Evolutionary conservation across 1,140 invertebrate species (phyloP).

Genomic region (Cotesia typhae): DNA sequence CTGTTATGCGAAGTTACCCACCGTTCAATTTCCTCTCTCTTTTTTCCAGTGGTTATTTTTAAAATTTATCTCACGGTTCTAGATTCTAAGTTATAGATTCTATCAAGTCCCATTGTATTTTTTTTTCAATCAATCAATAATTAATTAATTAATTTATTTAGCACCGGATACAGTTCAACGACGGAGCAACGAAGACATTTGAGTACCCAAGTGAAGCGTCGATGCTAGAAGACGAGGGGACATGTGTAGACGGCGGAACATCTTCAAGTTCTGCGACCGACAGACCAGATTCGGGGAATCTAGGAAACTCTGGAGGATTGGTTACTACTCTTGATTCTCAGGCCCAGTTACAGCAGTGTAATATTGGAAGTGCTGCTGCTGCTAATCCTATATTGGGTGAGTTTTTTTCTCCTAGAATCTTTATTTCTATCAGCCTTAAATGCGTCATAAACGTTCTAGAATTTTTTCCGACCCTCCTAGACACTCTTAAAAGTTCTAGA

Average conservation of each 20-base stretch:
- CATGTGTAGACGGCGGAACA: slow-evolving; percentile 55
- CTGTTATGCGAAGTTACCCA: slow-evolving; percentile 61
- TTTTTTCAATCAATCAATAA: not conserved
- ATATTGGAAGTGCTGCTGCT: slow-evolving; percentile 50
- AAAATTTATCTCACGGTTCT: not conserved
- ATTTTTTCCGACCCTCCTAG: no score
- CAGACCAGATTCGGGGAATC: slow-evolving; percentile 44
- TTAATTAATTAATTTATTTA: slow-evolving; percentile 52
- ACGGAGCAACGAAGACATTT: slow-evolving; percentile 81
- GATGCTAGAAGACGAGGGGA: slow-evolving; percentile 71
- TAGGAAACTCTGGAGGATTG: no score
- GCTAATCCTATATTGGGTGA: slow-evolving; percentile 56
- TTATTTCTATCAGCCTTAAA: no score
- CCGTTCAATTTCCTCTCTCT: slow-evolving; percentile 55
- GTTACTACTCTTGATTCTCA: no score
- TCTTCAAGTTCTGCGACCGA: slow-evolving; percentile 46
- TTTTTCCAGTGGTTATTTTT: slow-evolving; percentile 8
- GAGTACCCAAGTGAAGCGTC: slow-evolving; percentile 89
- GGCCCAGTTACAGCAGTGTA: no score
- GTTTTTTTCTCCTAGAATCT: slow-evolving; percentile 24
- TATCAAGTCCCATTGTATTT: not conserved
- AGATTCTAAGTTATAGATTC: not conserved
- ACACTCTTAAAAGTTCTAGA: no score
- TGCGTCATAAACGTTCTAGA: no score
- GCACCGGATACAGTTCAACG: slow-evolving; percentile 86